These are phyloP conservation scores for Notarius quadriscutis DNA, from an alignment of 2,113 vertebrate species.

Conservation along the genomic window DNA sequence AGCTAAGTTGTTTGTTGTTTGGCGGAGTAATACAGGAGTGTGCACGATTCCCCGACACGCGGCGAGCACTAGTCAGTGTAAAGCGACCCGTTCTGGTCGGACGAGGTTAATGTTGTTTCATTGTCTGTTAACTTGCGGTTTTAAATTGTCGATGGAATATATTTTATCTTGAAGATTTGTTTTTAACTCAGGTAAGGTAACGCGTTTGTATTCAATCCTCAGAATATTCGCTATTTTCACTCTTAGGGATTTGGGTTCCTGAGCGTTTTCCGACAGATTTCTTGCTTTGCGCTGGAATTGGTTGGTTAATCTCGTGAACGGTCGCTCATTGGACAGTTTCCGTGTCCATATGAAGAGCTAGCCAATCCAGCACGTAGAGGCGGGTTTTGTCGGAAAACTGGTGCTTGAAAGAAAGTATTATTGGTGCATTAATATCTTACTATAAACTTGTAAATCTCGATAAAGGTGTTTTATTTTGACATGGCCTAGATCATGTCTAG, in stretches of 20 bases:
- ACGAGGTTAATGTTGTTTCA: background rate
- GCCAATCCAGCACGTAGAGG: background rate
- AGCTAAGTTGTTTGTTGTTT: background rate
- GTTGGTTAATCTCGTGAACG: background rate
- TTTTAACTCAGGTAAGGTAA: slow-evolving; percentile 37
- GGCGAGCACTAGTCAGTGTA: background rate
- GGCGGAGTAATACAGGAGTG: slow-evolving; percentile 65
- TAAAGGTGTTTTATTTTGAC: background rate
- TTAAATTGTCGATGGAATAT: slow-evolving; percentile 34
- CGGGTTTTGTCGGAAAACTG: background rate
- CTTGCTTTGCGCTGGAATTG: background rate
- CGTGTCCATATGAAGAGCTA: background rate
- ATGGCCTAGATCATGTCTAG: background rate
- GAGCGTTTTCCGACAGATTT: background rate
- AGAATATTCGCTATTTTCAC: background rate
- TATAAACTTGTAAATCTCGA: background rate
- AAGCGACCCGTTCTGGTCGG: background rate
- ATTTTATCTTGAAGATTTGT: slow-evolving; percentile 12
- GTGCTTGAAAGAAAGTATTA: background rate
- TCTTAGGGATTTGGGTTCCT: background rate
- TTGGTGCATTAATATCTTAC: background rate
- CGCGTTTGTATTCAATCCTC: background rate
- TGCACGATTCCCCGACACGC: no score
- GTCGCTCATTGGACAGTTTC: background rate
- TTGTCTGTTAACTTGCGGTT: background rate